These are phyloP conservation scores for Leucopsar rothschildi DNA, from an alignment of 2,113 vertebrate species.

Conservation along the genomic window DNA sequence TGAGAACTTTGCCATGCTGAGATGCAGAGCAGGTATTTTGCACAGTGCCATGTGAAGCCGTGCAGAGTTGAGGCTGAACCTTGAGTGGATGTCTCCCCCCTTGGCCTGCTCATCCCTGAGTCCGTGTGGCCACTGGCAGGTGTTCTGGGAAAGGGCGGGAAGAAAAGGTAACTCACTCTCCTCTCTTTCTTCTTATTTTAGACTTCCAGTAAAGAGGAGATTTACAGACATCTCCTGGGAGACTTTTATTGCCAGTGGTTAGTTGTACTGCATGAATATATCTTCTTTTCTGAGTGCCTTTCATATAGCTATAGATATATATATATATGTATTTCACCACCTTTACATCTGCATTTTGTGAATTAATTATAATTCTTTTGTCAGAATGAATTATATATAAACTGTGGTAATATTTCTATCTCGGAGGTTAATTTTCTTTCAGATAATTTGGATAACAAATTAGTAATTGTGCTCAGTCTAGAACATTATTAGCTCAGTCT, in stretches of 20 bases:
- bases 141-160: not conserved
- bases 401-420: not conserved
- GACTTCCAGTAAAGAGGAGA: constrained; percentile 32
- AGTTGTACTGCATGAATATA: not conserved
- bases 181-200: not conserved
- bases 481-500: not conserved
- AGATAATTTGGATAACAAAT: not conserved
- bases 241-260: not conserved
- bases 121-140: not conserved
- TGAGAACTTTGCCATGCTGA: not conserved
- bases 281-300: constrained; percentile 5
- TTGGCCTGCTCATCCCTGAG: not conserved
- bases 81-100: not conserved
- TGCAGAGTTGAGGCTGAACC: not conserved
- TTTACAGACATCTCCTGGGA: constrained; percentile 3
- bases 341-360: constrained; percentile 22
- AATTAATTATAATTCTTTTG: not conserved
- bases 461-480: not conserved
- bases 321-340: not conserved
- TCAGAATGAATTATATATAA: not conserved
- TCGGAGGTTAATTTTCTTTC: not conserved
- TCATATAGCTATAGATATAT: not conserved
- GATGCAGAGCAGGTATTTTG: not conserved
- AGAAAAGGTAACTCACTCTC: not conserved
- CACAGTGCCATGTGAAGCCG: fast-evolving